Evolutionary conservation across 92 coral and sea anemone genomes (phyloP), one percentile per base, ranked within the genome.

Genomic region (Parazoanthus swiftii): DNA sequence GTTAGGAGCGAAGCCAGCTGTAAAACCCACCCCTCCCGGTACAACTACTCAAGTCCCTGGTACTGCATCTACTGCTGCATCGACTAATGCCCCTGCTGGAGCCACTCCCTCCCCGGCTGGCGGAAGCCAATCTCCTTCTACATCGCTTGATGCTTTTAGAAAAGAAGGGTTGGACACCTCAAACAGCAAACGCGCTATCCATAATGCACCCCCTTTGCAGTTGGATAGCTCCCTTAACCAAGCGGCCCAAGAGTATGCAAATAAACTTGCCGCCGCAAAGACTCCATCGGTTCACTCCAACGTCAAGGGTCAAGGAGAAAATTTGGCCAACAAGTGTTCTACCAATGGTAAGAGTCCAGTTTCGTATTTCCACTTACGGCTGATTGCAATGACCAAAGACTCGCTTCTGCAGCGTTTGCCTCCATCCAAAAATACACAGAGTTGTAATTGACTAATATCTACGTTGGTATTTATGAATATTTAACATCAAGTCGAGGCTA

Each of bases 191-290:
- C 86, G 86, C 4, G 23, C 5, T 15, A 68, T 82, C 33, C 86
- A 82, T 46, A 67, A 67, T n/a, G 77, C 86, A 8, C 25, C n/a
- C 23, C 39, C 42, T 68, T 37, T 82, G 0, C 86, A 82, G 63
- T 15, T 82, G 59, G 77, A 82, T 25, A 50, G 33, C 26, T 67
- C 63, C 26, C 86, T 82, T 13, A 82, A 82, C 77, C 77, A 70
- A 29, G 77, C 68, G 51, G 86, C 86, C 23, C 86, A 82, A 82
- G n/a, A 44, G 25, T 82, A 82, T 68, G 86, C 86, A 23, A 73
- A 56, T 14, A 43, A 56, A 23, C 89, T 86, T 9, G 89, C 89
- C 15, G 38, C 81, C 3, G 36, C 25, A 0, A 86, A 86, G 18
- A 86, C 33, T 26, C 83, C 89, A 8, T 9, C 21, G 4, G 38